phyloP scores from a whole-genome alignment of 2,113 vertebrate genomes.

The Myrmecophaga tridactyla region DNA sequence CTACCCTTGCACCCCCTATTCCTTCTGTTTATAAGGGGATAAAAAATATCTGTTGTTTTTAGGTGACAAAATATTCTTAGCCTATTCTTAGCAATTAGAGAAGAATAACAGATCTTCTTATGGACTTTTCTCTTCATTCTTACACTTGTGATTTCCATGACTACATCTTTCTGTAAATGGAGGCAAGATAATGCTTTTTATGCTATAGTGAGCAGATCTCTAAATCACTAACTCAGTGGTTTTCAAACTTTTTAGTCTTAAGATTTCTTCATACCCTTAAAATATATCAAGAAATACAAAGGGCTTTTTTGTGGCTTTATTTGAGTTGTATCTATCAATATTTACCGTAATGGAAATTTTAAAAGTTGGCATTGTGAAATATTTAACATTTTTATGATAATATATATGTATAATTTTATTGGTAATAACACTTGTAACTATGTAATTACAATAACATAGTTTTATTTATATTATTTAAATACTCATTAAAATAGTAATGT shows the following conservation, averaged over 20 bases:
- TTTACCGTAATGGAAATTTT: background rate
- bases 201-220: background rate
- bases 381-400: background rate
- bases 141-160: background rate
- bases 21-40: background rate
- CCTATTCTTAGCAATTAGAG: background rate
- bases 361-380: background rate
- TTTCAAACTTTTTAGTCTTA: background rate
- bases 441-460: too few species aligned
- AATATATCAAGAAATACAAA: background rate
- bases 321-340: background rate
- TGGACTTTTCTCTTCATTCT: background rate
- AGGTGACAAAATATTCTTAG: background rate
- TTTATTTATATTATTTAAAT: background rate
- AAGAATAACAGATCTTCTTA: background rate
- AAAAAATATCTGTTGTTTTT: background rate
- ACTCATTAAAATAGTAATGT: background rate
- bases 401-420: too few species aligned
- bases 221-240: background rate
- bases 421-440: too few species aligned
- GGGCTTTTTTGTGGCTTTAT: background rate
- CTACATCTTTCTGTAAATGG: background rate
- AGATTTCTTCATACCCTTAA: background rate
- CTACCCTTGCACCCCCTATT: too few species aligned
- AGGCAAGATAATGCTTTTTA: background rate